Evolutionary conservation across 2,888 invertebrate species (phyloP).

Genomic region (Ametastegia equiseti): DNA sequence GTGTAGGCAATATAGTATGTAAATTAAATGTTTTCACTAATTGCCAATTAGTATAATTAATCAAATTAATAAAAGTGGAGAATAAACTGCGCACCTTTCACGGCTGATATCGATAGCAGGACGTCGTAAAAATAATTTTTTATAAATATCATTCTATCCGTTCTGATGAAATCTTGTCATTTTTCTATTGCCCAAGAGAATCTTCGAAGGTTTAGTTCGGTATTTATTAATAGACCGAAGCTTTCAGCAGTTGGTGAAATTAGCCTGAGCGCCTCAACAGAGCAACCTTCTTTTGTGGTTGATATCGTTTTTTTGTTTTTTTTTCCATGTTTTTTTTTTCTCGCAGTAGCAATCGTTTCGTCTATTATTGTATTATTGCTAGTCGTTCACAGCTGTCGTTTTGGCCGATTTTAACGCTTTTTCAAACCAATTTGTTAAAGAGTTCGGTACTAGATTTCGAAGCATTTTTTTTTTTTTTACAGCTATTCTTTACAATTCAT

Average conservation of each 20-base stretch:
- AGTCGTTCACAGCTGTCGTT: neutral
- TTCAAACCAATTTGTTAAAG: neutral
- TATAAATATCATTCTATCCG: slow-evolving; percentile 8
- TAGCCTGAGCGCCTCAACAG: slow-evolving; percentile 15
- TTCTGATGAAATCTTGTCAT: slow-evolving; percentile 36
- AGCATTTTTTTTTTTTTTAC: too few species aligned
- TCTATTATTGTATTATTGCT: slow-evolving; percentile 3
- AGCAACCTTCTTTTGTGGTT: slow-evolving; percentile 23
- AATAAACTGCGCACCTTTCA: neutral
- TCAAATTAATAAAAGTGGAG: neutral
- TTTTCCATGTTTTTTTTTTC: neutral
- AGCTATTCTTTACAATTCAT: too few species aligned
- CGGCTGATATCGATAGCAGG: neutral
- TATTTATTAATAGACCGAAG: slow-evolving; percentile 31
- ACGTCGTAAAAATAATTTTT: neutral
- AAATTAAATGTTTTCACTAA: neutral
- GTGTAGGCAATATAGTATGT: neutral
- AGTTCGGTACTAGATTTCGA: too few species aligned
- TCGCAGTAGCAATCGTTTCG: neutral
- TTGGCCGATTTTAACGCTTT: neutral
- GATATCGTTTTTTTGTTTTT: too few species aligned
- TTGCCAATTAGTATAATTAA: neutral
- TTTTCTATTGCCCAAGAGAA: slow-evolving; percentile 15
- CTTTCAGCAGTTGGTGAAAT: slow-evolving; percentile 32
- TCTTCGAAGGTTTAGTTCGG: slow-evolving; percentile 17